Conservation (phyloP, 2,113 vertebrate species). For the Oreocharis arfaki region DNA sequence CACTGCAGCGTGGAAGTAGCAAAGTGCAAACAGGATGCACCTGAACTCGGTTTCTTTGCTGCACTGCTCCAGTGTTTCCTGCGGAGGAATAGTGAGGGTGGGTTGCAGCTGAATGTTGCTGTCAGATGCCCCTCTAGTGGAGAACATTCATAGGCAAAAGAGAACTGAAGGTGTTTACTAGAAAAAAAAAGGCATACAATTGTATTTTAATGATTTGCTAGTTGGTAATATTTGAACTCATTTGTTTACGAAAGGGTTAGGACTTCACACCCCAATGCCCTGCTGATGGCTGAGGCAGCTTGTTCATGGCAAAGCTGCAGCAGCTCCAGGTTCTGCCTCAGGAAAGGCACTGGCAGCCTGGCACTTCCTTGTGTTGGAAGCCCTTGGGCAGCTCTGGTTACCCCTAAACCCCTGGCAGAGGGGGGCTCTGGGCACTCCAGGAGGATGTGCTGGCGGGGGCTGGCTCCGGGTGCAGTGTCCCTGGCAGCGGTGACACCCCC, state of each 20-base stretch:
- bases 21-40: slow-evolving; percentile 70
- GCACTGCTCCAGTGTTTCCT: slow-evolving; percentile 77
- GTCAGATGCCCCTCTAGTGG: background rate
- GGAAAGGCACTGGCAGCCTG: background rate
- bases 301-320: background rate
- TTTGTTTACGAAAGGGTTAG: background rate
- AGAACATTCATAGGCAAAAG: background rate
- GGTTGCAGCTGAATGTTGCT: too few relatives aligned
- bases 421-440: background rate
- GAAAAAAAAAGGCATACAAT: background rate
- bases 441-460: background rate
- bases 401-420: background rate
- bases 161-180: background rate
- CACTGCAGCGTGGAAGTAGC: slow-evolving; percentile 75
- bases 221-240: background rate
- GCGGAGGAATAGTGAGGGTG: background rate
- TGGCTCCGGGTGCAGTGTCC: background rate
- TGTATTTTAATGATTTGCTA: background rate
- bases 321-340: background rate
- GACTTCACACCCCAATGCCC: background rate
- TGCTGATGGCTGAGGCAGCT: background rate
- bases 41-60: slow-evolving; percentile 74
- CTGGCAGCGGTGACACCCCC: background rate
- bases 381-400: background rate
- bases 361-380: background rate